A percentile compares a stretch with the other conserved stretches of the same genome.
Evolutionary conservation across 2,113 vertebrate species (phyloP).

Genomic region (Ovis canadensis): DNA sequence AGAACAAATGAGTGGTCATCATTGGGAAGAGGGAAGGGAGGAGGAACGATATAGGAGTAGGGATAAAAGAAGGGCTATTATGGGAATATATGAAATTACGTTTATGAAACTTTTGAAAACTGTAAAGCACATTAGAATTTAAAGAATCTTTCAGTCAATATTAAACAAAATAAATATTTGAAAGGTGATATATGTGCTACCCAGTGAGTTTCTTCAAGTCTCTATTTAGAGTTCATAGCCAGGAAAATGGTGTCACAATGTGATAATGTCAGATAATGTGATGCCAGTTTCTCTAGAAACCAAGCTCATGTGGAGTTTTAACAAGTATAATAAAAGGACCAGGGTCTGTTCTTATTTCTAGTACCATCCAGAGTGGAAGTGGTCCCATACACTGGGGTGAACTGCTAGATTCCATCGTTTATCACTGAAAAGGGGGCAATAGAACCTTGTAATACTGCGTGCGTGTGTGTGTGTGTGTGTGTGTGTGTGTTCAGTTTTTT

Average conservation of each 20-base stretch:
- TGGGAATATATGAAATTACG: background rate
- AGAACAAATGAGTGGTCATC: background rate
- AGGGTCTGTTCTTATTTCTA: background rate
- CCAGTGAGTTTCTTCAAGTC: background rate
- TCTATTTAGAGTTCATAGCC: background rate
- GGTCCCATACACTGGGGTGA: background rate
- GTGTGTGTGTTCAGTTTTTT: background rate
- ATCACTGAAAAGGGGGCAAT: background rate
- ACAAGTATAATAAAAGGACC: background rate
- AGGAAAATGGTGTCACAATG: background rate
- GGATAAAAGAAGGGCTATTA: background rate
- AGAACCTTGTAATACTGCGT: background rate
- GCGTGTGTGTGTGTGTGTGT: too few relatives aligned
- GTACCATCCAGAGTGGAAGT: background rate
- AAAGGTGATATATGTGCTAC: too few relatives aligned
- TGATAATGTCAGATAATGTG: background rate
- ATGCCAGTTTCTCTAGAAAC: background rate
- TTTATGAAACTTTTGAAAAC: background rate
- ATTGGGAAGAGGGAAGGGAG: background rate
- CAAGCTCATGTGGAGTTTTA: background rate
- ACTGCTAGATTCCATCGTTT: background rate
- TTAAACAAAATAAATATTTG: background rate
- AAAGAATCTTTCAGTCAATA: background rate
- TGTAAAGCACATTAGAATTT: background rate
- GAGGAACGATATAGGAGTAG: background rate